A percentile compares a stretch with the other conserved stretches of the same genome.
These are phyloP conservation scores for Achroia grisella DNA, from an alignment of 1,140 invertebrate genomes.

Conservation along the genomic window DNA sequence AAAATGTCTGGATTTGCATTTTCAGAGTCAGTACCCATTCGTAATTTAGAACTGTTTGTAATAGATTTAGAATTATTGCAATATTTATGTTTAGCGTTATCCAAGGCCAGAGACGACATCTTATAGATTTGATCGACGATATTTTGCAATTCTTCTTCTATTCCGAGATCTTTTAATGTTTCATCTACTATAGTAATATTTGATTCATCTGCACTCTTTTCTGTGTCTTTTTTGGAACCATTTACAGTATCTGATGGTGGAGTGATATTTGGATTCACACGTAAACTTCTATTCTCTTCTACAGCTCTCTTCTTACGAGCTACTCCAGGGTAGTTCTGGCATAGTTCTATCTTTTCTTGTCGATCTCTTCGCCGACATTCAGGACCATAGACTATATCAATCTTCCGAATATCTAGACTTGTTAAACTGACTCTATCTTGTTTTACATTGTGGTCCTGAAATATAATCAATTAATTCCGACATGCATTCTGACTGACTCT, in stretches of 20 bases:
- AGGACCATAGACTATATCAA: slow-evolving; percentile 47
- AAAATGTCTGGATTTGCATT: slow-evolving; percentile 16
- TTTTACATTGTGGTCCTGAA: slow-evolving; percentile 31
- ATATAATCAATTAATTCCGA: no score
- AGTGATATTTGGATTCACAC: slow-evolving; percentile 48
- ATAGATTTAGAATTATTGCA: slow-evolving; percentile 28
- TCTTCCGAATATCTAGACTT: slow-evolving; percentile 37
- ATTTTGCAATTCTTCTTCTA: slow-evolving; percentile 29
- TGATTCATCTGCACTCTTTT: neutral
- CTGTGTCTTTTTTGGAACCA: neutral
- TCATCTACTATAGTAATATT: neutral
- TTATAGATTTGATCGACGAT: slow-evolving; percentile 34
- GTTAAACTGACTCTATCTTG: slow-evolving; percentile 39
- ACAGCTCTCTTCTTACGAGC: slow-evolving; percentile 26
- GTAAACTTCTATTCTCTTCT: slow-evolving; percentile 21
- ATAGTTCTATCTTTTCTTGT: slow-evolving; percentile 46
- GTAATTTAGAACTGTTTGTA: neutral
- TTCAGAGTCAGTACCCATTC: slow-evolving; percentile 2
- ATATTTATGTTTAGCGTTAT: slow-evolving; percentile 31
- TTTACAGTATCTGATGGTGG: slow-evolving; percentile 21
- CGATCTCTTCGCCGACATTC: slow-evolving; percentile 49
- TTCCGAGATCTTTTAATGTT: slow-evolving; percentile 24
- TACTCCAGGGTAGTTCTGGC: slow-evolving; percentile 42
- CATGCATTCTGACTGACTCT: no score
- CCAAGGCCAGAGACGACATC: slow-evolving; percentile 28